Percentiles rank a stretch among this genome's conserved stretches.
phyloP scores from a whole-genome alignment of 2,797 vertebrate species.

The Pogoniulus pusillus region DNA sequence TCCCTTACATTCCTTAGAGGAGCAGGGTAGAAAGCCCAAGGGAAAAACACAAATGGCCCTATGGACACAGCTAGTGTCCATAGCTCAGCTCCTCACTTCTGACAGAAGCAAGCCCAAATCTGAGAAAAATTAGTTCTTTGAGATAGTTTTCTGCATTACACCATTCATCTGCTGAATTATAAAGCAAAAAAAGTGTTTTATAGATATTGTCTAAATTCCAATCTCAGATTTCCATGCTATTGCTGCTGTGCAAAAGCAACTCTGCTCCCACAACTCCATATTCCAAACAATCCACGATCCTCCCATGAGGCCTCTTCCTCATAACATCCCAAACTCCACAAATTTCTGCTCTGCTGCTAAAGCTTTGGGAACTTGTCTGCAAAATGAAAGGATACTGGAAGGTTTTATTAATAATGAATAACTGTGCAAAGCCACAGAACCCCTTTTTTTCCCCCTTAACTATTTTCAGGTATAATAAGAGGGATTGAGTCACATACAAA shows the following conservation, averaged over 20 bases:
- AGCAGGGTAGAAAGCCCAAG: neutral
- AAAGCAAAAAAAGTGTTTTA: neutral
- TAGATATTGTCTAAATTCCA: neutral
- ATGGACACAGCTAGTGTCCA: neutral
- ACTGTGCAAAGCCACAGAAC: neutral
- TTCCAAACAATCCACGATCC: neutral
- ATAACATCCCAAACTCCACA: neutral
- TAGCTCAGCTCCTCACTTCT: neutral
- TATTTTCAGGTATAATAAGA: neutral
- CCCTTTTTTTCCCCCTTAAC: no score
- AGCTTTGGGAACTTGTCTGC: neutral
- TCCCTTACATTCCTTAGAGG: neutral
- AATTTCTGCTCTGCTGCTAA: neutral
- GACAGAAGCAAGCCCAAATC: neutral
- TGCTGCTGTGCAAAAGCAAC: neutral
- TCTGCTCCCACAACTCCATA: neutral
- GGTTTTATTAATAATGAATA: constrained; percentile 22
- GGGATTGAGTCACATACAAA: neutral
- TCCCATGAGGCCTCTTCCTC: neutral
- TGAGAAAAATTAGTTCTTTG: neutral
- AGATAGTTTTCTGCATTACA: neutral
- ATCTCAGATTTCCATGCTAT: neutral
- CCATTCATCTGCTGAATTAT: neutral
- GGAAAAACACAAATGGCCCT: neutral
- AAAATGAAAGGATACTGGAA: constrained; percentile 6